Evolutionary conservation across 2,888 invertebrate genomes (phyloP).

Genomic region (Herminia tarsipennalis): DNA sequence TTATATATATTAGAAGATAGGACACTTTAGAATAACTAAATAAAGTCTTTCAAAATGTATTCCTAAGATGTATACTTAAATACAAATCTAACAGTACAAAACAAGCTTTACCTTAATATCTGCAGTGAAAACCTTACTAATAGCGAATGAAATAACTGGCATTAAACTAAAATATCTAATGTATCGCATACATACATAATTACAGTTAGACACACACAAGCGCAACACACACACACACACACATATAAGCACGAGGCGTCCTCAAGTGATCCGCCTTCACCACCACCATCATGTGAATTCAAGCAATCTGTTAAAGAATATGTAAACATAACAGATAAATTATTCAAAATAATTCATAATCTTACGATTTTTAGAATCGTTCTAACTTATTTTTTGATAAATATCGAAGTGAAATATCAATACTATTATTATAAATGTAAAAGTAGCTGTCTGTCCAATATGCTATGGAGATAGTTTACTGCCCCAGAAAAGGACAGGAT

Average conservation of each 20-base stretch:
- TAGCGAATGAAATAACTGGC: constrained; percentile 39
- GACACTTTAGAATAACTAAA: no score
- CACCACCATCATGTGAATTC: constrained; percentile 72
- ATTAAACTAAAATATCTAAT: constrained; percentile 48
- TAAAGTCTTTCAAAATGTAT: no score
- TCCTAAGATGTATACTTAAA: no score
- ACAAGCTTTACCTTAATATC: constrained; percentile 23
- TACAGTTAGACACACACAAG: constrained; percentile 44
- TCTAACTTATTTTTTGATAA: no score
- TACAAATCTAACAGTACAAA: constrained; percentile 3
- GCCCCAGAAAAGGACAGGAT: no score
- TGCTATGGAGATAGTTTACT: no score
- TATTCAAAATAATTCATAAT: neutral
- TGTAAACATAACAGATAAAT: constrained; percentile 31
- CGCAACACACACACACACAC: constrained; percentile 34
- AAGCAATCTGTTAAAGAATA: constrained; percentile 69
- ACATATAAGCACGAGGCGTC: constrained; percentile 54
- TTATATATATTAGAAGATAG: no score
- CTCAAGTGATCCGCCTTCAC: constrained; percentile 81
- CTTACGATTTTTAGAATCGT: no score
- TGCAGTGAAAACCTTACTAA: constrained; percentile 31
- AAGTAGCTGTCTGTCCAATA: no score
- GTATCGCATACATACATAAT: constrained; percentile 47
- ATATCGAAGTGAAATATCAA: no score
- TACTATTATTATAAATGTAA: no score